A percentile compares a stretch with the other conserved stretches of the same genome.
Evolutionary conservation across 92 coral and sea anemone species (phyloP).

Genomic region (Diadumene lineata): DNA sequence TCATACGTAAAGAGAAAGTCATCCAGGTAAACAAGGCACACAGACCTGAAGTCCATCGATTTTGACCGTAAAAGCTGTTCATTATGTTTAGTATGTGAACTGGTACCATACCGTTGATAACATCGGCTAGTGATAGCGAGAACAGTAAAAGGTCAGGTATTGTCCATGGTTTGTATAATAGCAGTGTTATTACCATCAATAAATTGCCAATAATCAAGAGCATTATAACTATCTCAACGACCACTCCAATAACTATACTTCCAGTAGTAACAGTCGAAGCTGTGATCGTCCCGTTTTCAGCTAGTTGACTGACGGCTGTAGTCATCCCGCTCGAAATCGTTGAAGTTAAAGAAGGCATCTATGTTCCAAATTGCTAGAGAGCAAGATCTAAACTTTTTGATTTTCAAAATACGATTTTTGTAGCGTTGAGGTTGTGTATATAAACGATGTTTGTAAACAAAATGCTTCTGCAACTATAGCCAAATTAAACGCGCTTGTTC

Average conservation of each 20-base stretch:
- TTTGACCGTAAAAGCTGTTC: constrained; percentile 77
- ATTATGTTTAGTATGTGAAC: constrained; percentile 69
- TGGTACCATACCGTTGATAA: constrained; percentile 74
- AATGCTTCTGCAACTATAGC: constrained; percentile 11
- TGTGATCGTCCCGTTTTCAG: constrained; percentile 1
- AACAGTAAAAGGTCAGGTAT: constrained; percentile 77
- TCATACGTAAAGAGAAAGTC: constrained; percentile 83
- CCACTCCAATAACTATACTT: constrained; percentile 52
- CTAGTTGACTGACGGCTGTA: not conserved
- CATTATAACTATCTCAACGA: constrained; percentile 65
- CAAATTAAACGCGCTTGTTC: not conserved
- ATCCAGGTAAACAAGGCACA: constrained; percentile 73
- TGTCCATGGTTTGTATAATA: constrained; percentile 76
- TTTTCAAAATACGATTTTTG: no score
- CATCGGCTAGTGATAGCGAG: constrained; percentile 84
- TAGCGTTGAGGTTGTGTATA: no score
- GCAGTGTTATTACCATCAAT: constrained; percentile 67
- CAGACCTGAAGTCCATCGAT: constrained; percentile 61
- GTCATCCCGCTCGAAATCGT: not conserved
- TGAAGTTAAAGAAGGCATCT: not conserved
- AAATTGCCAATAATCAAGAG: constrained; percentile 66
- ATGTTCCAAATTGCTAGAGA: no score
- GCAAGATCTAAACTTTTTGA: no score
- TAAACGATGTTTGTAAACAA: not conserved
- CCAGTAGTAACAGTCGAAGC: constrained; percentile 1